Evolutionary conservation across 2,888 invertebrate genomes (phyloP).

Genomic region (Stegana nigrithorax): DNA sequence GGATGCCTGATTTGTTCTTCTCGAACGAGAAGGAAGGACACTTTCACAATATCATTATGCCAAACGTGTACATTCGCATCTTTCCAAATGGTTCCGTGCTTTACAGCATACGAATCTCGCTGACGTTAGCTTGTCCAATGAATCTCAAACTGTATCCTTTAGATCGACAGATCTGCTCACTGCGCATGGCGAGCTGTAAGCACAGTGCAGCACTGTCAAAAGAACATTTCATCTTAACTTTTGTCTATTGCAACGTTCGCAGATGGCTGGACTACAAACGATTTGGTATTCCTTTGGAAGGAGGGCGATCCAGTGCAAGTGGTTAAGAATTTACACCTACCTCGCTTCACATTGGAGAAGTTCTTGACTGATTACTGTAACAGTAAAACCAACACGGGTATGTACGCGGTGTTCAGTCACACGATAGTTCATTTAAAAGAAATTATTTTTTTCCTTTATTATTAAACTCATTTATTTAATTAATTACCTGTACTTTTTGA

Average conservation of each 20-base stretch:
- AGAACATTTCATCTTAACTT: background rate
- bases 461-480: background rate
- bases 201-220: conserved; percentile 58
- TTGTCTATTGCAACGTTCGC: conserved; percentile 26
- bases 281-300: conserved; percentile 96
- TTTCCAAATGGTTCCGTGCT: conserved; percentile 94
- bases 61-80: conserved; percentile 96
- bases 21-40: conserved; percentile 98
- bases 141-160: conserved; percentile 95
- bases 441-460: conserved; percentile 34
- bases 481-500: background rate
- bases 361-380: conserved; percentile 96
- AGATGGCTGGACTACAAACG: conserved; percentile 99
- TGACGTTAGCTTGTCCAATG: conserved; percentile 97
- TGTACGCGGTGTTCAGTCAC: conserved; percentile 55
- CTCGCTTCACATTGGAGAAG: conserved; percentile 93
- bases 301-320: conserved; percentile 96
- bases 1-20: conserved; percentile 99
- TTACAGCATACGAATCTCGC: conserved; percentile 96
- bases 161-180: conserved; percentile 94
- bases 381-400: conserved; percentile 96
- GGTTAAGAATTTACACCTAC: conserved; percentile 92
- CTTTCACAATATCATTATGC: conserved; percentile 97
- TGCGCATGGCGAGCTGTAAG: conserved; percentile 98
- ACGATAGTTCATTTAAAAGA: no score